phyloP scores from a whole-genome alignment of 1,140 invertebrate genomes.

The Sycophila sp. region DNA sequence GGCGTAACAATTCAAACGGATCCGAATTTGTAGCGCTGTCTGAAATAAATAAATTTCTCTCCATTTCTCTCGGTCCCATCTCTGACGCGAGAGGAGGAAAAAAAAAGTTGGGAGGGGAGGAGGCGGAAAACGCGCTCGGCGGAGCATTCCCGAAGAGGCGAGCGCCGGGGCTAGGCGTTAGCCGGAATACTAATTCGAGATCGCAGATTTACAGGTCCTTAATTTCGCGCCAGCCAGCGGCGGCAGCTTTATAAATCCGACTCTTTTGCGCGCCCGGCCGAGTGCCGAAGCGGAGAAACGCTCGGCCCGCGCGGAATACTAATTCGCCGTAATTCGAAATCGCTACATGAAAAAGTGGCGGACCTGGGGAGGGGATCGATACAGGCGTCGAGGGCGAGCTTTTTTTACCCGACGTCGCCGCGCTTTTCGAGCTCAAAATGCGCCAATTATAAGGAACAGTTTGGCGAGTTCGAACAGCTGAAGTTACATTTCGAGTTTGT shows the following conservation, averaged over 20 bases:
- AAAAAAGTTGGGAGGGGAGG: neutral
- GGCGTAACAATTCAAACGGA: constrained; percentile 13
- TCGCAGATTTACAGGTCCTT: constrained; percentile 62
- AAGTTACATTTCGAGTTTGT: too few relatives aligned
- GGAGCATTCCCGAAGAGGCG: neutral
- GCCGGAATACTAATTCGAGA: constrained; percentile 61
- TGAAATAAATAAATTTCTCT: constrained; percentile 23
- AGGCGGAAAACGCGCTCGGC: neutral
- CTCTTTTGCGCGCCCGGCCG: constrained; percentile 40
- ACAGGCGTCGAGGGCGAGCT: neutral
- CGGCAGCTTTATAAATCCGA: constrained; percentile 57
- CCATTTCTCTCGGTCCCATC: neutral
- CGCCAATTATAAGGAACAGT: constrained; percentile 20
- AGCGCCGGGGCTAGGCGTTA: constrained; percentile 52
- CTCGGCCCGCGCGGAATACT: constrained; percentile 50
- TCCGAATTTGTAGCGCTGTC: neutral
- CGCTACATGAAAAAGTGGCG: constrained; percentile 23
- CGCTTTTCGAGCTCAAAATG: too few relatives aligned
- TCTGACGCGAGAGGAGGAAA: neutral
- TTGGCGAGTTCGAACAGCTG: too few relatives aligned
- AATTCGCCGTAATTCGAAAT: constrained; percentile 42
- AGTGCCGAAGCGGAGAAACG: constrained; percentile 54
- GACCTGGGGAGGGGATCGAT: constrained; percentile 35
- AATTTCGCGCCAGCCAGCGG: constrained; percentile 48
- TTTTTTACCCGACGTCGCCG: neutral